Percentiles rank a stretch among this genome's conserved stretches.
phyloP scores from a whole-genome alignment of 2,888 invertebrate species.

The Tipula vernalis region DNA sequence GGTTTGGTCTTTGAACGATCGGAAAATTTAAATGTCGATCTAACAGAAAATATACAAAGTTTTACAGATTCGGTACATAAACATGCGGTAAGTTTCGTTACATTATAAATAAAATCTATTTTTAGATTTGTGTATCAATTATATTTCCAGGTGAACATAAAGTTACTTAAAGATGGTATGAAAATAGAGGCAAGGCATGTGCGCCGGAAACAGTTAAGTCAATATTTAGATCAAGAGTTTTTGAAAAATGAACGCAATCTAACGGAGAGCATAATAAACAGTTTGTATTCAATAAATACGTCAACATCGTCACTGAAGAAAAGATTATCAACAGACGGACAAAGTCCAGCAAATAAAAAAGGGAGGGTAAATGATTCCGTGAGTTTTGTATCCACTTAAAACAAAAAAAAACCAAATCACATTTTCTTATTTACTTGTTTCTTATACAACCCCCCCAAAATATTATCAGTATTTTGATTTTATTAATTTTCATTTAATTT shows the following conservation, averaged over 20 bases:
- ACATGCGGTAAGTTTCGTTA: constrained; percentile 52
- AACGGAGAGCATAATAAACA: constrained; percentile 35
- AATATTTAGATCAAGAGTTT: constrained; percentile 57
- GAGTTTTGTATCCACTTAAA: constrained; percentile 16
- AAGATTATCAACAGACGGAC: constrained; percentile 31
- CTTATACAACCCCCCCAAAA: background rate
- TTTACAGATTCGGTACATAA: constrained; percentile 80
- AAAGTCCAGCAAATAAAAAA: constrained; percentile 21
- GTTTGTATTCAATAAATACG: constrained; percentile 21
- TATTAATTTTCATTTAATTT: background rate
- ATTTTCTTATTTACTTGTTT: background rate
- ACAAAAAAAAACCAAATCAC: background rate
- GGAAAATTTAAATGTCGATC: constrained; percentile 79
- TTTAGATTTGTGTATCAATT: background rate
- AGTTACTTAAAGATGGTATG: constrained; percentile 60
- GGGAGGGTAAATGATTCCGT: constrained; percentile 32
- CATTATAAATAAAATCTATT: background rate
- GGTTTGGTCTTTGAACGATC: constrained; percentile 86
- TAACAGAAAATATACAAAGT: constrained; percentile 82
- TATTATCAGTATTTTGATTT: background rate
- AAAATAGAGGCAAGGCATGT: constrained; percentile 79
- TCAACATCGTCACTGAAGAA: constrained; percentile 31
- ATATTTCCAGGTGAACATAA: constrained; percentile 40
- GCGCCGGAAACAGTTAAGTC: constrained; percentile 60
- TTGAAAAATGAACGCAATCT: constrained; percentile 59